A percentile compares a stretch with the other conserved stretches of the same genome.
These are phyloP conservation scores for Cynopterus sphinx DNA, from an alignment of 2,797 vertebrate species.

Conservation along the genomic window DNA sequence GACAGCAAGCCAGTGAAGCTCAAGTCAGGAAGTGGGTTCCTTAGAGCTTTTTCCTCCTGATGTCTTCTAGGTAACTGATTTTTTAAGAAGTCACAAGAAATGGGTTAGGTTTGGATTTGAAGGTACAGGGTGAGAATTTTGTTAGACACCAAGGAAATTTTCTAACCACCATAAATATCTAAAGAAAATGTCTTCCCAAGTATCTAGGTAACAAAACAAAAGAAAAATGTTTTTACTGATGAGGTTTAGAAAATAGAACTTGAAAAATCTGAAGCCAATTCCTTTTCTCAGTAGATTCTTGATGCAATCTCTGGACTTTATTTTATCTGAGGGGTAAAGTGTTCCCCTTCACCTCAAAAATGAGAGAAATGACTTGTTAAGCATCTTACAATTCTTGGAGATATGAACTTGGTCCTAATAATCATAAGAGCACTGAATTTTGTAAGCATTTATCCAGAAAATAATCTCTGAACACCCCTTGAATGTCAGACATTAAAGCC, in stretches of 20 bases:
- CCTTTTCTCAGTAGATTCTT: neutral
- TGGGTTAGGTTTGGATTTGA: constrained; percentile 19
- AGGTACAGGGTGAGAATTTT: neutral
- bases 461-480: neutral
- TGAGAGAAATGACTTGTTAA: neutral
- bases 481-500: neutral
- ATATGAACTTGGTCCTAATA: neutral
- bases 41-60: constrained; percentile 60
- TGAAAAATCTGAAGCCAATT: neutral
- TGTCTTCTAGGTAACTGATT: constrained; percentile 73
- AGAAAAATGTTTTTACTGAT: neutral
- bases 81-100: constrained; percentile 59
- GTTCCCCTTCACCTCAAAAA: neutral
- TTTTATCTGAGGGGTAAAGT: neutral
- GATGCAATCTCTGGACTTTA: neutral
- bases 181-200: neutral
- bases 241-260: neutral
- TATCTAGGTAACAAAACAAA: neutral
- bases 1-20: neutral
- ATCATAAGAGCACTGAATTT: neutral
- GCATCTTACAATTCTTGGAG: neutral
- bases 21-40: constrained; percentile 76
- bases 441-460: neutral
- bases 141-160: neutral
- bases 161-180: neutral